Evolutionary conservation across 2,797 vertebrate species (phyloP).

Genomic region (Rallus crepitans): DNA sequence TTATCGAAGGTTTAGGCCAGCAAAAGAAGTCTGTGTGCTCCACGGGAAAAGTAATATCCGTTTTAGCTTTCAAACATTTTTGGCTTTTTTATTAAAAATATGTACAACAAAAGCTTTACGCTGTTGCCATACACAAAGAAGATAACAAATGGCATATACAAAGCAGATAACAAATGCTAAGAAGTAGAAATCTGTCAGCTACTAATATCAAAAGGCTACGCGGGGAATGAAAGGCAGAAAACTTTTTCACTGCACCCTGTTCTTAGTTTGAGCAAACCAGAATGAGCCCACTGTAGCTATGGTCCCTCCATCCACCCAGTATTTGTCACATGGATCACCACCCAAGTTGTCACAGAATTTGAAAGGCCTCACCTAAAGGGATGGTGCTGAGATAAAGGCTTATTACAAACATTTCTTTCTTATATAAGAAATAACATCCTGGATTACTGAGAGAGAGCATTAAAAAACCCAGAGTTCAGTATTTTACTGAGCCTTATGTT

Average conservation of each 20-base stretch:
- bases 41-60: conserved; percentile 61
- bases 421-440: not conserved
- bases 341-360: not conserved
- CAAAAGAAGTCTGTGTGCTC: conserved; percentile 11
- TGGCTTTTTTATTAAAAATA: conserved; percentile 60
- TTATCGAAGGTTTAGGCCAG: not conserved
- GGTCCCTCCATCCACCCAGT: not conserved
- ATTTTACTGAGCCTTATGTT: not conserved
- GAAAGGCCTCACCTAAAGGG: not conserved
- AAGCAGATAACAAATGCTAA: conserved; percentile 64
- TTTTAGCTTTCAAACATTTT: conserved; percentile 51
- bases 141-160: conserved; percentile 61
- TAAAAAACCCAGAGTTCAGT: not conserved
- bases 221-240: not conserved
- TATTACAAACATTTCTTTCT: not conserved
- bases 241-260: not conserved
- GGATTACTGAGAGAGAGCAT: not conserved
- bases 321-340: not conserved
- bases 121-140: conserved; percentile 54
- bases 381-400: conserved; percentile 1
- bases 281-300: not conserved
- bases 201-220: conserved; percentile 51
- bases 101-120: conserved; percentile 43
- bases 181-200: conserved; percentile 53
- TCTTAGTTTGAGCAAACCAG: not conserved